Evolutionary conservation across 2,113 vertebrate genomes (phyloP).

Genomic region (Sinosuthora webbiana): DNA sequence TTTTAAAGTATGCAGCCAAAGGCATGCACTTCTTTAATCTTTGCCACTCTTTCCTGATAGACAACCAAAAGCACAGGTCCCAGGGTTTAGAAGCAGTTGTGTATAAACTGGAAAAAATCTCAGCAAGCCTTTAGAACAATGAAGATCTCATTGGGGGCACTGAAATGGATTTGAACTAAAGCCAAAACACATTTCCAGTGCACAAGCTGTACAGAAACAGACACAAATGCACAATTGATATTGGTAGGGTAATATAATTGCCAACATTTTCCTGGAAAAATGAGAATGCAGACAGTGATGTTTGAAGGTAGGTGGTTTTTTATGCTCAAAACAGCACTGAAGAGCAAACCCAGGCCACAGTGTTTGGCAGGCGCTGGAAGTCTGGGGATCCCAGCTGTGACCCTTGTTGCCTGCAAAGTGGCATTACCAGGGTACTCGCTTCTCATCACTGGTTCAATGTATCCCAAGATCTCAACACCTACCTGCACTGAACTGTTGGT

Average conservation of each 20-base stretch:
- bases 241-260: constrained; percentile 35
- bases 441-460: not conserved
- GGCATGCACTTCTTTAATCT: constrained; percentile 67
- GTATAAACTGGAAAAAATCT: constrained; percentile 64
- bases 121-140: constrained; percentile 62
- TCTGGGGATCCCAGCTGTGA: not conserved
- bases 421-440: not conserved
- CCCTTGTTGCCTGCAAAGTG: not conserved
- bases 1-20: constrained; percentile 68
- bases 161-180: constrained; percentile 67
- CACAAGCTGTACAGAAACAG: constrained; percentile 47
- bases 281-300: constrained; percentile 26
- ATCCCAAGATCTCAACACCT: not conserved
- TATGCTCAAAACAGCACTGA: constrained; percentile 24
- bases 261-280: constrained; percentile 52
- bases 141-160: constrained; percentile 65
- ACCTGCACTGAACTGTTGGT: not conserved
- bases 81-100: constrained; percentile 54
- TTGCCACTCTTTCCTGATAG: constrained; percentile 54
- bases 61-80: constrained; percentile 48
- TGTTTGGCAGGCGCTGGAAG: not conserved
- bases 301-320: not conserved
- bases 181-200: constrained; percentile 65
- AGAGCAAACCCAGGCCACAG: not conserved
- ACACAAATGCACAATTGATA: constrained; percentile 46